Conservation (phyloP, 2,888 invertebrate genomes). For the Tipula vernalis region DNA sequence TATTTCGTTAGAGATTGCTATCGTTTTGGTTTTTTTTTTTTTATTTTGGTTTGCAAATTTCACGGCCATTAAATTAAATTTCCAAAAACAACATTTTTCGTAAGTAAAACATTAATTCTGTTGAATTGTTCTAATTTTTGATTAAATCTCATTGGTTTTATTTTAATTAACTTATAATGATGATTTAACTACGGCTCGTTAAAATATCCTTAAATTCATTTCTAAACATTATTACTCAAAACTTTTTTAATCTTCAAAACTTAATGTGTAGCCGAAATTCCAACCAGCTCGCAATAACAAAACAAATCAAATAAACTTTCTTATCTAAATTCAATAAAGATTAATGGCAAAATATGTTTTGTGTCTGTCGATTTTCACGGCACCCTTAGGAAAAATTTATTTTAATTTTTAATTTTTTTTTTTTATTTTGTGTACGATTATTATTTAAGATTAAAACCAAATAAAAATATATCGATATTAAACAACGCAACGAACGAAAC, state of each 20-base stretch:
- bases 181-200: not conserved
- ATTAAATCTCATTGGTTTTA: not conserved
- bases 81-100: not conserved
- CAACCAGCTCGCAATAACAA: not conserved
- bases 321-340: not conserved
- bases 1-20: not conserved
- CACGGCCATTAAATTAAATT: not conserved
- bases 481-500: not conserved
- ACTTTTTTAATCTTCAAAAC: not conserved
- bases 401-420: not conserved
- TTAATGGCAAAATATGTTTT: not conserved
- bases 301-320: not conserved
- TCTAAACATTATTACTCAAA: too few species aligned
- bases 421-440: not conserved
- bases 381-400: not conserved
- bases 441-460: not conserved
- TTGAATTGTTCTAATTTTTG: not conserved
- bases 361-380: not conserved
- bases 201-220: too few species aligned
- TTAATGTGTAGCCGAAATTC: not conserved
- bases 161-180: not conserved
- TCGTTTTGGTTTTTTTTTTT: not conserved
- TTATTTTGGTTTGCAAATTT: not conserved
- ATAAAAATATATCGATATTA: not conserved
- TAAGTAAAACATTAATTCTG: not conserved